Percentiles rank a stretch among this genome's conserved stretches.
phyloP scores from a whole-genome alignment of 2,113 vertebrate genomes.

The Fregata magnificens region DNA sequence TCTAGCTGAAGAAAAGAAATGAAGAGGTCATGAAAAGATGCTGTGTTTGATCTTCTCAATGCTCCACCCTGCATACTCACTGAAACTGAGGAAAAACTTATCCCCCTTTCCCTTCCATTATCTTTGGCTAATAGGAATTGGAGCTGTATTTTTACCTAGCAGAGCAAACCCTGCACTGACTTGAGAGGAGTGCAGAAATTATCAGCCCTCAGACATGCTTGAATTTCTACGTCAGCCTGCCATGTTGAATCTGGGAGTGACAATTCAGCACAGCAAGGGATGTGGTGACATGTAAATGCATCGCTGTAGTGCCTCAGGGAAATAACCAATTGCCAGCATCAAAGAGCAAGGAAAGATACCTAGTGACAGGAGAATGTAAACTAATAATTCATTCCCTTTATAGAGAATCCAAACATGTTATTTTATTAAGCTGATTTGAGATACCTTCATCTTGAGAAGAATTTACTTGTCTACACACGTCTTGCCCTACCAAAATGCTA shows the following conservation, averaged over 20 bases:
- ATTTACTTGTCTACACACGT: neutral
- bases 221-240: neutral
- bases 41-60: neutral
- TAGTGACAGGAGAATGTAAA: conserved; percentile 48
- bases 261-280: neutral
- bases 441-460: conserved; percentile 23
- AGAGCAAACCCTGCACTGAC: neutral
- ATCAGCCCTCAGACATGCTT: neutral
- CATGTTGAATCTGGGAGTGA: neutral
- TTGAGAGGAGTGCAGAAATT: neutral
- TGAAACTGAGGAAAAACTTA: neutral
- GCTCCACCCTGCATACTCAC: neutral
- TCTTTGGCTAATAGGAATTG: neutral
- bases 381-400: conserved; percentile 66
- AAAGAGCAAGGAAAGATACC: conserved; percentile 26
- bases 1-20: neutral
- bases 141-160: neutral
- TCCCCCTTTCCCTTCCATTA: neutral
- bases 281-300: conserved; percentile 6
- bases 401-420: conserved; percentile 37
- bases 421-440: conserved; percentile 31
- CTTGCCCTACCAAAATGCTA: neutral
- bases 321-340: conserved; percentile 51
- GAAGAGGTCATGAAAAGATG: neutral
- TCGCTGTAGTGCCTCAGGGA: conserved; percentile 18